Conservation (phyloP, 2,888 invertebrate genomes). For the Ennomos erosarius region DNA sequence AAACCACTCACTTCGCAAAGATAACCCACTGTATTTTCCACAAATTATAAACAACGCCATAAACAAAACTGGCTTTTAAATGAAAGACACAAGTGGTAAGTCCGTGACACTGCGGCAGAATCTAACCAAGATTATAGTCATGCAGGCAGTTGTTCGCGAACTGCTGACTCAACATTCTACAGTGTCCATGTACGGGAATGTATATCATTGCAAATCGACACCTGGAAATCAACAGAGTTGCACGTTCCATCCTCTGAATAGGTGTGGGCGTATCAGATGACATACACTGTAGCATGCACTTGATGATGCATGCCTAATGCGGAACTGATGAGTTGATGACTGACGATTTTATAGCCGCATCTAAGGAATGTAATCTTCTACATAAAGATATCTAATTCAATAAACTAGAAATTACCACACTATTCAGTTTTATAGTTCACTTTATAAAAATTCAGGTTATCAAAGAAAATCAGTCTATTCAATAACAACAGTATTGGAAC, state of each 20-base stretch:
- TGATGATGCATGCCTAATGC: conserved; percentile 30
- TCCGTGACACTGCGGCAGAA: conserved; percentile 14
- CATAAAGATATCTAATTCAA: too few species aligned
- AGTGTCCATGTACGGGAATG: conserved; percentile 59
- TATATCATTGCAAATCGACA: conserved; percentile 66
- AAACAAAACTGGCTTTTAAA: not conserved
- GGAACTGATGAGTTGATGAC: conserved; percentile 22
- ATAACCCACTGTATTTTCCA: too few species aligned
- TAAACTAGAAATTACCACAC: too few species aligned
- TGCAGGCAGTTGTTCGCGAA: conserved; percentile 23
- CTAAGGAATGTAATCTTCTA: too few species aligned
- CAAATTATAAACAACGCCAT: too few species aligned
- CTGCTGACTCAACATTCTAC: conserved; percentile 50
- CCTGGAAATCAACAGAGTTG: conserved; percentile 43
- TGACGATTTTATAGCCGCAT: too few species aligned
- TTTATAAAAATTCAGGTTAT: too few species aligned
- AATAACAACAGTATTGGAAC: too few species aligned
- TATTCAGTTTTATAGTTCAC: too few species aligned
- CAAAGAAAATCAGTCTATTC: too few species aligned
- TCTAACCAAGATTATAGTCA: conserved; percentile 8
- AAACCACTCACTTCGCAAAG: too few species aligned
- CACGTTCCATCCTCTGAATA: conserved; percentile 17
- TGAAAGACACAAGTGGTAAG: conserved; percentile 23
- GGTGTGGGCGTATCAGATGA: conserved; percentile 19
- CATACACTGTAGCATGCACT: conserved; percentile 10